Conservation (phyloP, 1,140 invertebrate species). For the Popillia japonica region DNA sequence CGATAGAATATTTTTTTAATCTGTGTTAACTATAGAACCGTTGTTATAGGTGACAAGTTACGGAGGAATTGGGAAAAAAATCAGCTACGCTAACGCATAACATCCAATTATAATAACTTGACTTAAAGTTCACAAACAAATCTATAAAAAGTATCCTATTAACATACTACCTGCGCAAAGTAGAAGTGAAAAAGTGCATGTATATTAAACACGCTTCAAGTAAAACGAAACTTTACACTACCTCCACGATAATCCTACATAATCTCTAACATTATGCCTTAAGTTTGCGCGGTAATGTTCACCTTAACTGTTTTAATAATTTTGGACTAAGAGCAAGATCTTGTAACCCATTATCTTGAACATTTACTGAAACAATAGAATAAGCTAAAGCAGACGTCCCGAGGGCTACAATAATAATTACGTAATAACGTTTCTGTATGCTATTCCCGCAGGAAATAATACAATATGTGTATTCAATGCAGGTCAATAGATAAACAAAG, state of each 20-base stretch:
- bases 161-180: no score
- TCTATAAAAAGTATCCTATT: no score
- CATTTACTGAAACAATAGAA: conserved; percentile 35
- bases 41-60: no score
- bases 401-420: conserved; percentile 30
- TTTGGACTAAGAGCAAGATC: conserved; percentile 19
- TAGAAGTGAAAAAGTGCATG: not conserved
- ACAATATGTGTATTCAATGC: conserved; percentile 26
- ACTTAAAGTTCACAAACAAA: no score
- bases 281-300: conserved; percentile 19
- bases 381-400: not conserved
- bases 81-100: no score
- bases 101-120: no score
- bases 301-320: conserved; percentile 17
- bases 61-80: no score
- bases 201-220: not conserved
- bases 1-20: no score
- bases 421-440: conserved; percentile 30
- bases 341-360: conserved; percentile 16
- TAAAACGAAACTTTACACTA: not conserved
- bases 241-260: not conserved
- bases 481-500: conserved; percentile 36
- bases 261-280: not conserved
- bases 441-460: conserved; percentile 8
- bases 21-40: no score